phyloP scores from a whole-genome alignment of 2,888 invertebrate species.

The Dasysyrphus tricinctus region DNA sequence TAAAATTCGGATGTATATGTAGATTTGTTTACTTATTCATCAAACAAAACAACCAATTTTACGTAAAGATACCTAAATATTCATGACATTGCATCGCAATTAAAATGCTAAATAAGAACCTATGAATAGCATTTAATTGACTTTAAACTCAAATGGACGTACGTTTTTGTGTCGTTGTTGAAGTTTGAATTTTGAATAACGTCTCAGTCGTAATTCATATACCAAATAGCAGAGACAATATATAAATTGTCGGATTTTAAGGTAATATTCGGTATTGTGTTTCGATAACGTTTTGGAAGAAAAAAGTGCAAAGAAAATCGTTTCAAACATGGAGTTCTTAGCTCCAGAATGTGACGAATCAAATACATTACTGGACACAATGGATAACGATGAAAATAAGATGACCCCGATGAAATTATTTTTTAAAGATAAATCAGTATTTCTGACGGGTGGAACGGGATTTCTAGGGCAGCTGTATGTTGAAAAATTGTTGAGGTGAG shows the following conservation, averaged over 20 bases:
- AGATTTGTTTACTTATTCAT: no score
- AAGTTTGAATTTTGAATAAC: conserved; percentile 6
- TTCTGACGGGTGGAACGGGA: conserved; percentile 77
- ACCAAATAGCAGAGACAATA: background rate
- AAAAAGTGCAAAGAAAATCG: no score
- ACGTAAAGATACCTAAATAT: no score
- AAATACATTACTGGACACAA: conserved; percentile 2
- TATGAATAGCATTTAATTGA: conserved; percentile 15
- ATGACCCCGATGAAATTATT: conserved; percentile 76
- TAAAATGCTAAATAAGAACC: background rate
- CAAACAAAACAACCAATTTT: no score
- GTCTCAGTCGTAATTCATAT: conserved; percentile 17
- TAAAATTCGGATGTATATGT: no score
- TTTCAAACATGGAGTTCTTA: conserved; percentile 32
- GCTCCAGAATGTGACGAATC: conserved; percentile 42
- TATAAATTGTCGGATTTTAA: background rate
- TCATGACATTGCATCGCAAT: background rate
- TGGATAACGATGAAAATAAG: conserved; percentile 14
- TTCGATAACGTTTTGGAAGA: no score
- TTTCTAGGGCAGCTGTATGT: conserved; percentile 77
- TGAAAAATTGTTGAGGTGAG: conserved; percentile 77
- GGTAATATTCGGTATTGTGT: background rate
- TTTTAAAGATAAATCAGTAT: conserved; percentile 76
- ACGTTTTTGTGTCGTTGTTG: background rate
- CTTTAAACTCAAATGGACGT: conserved; percentile 4